Base-by-base conservation (phyloP, 2,113 vertebrate genomes). In the Antechinus stuartii region DNA sequence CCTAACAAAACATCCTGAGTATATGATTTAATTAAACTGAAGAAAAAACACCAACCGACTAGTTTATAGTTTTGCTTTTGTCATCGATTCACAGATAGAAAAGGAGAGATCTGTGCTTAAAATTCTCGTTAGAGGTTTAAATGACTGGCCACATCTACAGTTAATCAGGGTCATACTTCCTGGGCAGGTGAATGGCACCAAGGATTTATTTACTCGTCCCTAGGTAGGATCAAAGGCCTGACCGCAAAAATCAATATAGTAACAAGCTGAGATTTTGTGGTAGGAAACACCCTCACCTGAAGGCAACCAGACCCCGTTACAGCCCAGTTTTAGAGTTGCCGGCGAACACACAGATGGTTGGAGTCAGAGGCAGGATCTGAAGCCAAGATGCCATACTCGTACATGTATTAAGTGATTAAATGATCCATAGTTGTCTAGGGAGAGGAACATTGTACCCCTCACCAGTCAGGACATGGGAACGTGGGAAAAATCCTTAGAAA, bases 31-130 rank as follows among this genome's bases (percentile, higher is more conserved):
- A 96, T 98, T 90, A 91, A 96, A 95, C 92, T 97, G 61, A 89
- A 97, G 96, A 97, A 97, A 27, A 90, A 90, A 49, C 91, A 94
- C 35, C 55, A 91, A 89, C 2, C 76, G 46, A 93, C 76, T 92
- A 94, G 93, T 97, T 95, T 96, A 94, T 96, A 98, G 97, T 97
- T 92, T 89, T 95, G 46, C 93, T 96, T 96, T 97, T 98, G 97
- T 92, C 97, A 93, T 90, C 68, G 92, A 54, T 91, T 93, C 96
- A 50, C 23, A 52, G 50, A 52, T 52, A 52, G 92, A 96, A 92
- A 98, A 95, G 95, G 93, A 98, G 96, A 96, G 97, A 96, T 95
- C 94, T 94, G 97, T 96, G 97, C 98, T 98, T 97, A 96, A 54
- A 90, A 89, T 24, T 94, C 46, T 54, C 94, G 93, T 96, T 96